Conservation (phyloP, 2,113 vertebrate species). For the Ciconia stormi region DNA sequence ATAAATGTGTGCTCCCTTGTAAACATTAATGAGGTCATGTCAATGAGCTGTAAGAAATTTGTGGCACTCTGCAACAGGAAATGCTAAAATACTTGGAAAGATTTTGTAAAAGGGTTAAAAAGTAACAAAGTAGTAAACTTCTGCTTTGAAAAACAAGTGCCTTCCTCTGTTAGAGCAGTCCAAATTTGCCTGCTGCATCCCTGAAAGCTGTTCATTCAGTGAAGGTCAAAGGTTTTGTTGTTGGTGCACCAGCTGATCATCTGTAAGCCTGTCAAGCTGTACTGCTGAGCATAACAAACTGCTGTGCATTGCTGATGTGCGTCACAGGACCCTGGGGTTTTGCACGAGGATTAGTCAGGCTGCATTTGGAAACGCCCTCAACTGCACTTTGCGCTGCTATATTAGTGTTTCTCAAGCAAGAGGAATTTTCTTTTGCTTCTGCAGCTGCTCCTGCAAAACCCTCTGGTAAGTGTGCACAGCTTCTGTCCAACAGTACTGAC, state of each 20-base stretch:
- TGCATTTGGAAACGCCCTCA: slow-evolving; percentile 76
- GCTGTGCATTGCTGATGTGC: slow-evolving; percentile 34
- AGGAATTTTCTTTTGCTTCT: slow-evolving; percentile 85
- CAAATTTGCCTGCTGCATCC: neutral
- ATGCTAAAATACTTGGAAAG: neutral
- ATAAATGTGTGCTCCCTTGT: neutral
- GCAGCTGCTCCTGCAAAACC: slow-evolving; percentile 61
- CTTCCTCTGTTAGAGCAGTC: neutral
- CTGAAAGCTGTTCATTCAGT: neutral
- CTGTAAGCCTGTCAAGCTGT: slow-evolving; percentile 6
- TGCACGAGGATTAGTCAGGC: slow-evolving; percentile 72
- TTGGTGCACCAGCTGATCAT: slow-evolving; percentile 8
- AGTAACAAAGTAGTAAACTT: neutral
- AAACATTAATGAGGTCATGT: neutral
- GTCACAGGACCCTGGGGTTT: slow-evolving; percentile 66
- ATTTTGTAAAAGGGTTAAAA: neutral
- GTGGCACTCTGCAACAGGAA: neutral
- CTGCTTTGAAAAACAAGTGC: neutral
- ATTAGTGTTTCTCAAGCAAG: slow-evolving; percentile 79
- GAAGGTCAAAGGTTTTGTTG: slow-evolving; percentile 34
- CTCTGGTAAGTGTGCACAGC: slow-evolving; percentile 70
- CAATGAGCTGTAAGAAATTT: neutral
- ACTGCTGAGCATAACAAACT: slow-evolving; percentile 44
- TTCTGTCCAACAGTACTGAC: neutral
- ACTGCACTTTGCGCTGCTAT: slow-evolving; percentile 78